phyloP scores from a whole-genome alignment of 2,797 vertebrate species.

The Pagetopsis macropterus region DNA sequence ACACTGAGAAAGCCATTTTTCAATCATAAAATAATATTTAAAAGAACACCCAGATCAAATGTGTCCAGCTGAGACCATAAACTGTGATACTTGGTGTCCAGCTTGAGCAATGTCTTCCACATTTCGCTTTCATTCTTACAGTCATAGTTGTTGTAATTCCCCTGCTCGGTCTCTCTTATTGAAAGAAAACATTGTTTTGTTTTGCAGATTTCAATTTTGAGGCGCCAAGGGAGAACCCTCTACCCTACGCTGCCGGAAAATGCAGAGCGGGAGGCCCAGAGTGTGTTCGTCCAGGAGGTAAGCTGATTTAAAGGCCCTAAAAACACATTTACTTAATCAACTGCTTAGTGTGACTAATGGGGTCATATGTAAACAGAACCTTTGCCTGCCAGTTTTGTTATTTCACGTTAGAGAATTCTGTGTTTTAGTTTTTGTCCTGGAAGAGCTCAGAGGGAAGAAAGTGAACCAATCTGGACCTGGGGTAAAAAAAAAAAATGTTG shows the following conservation, averaged over 20 bases:
- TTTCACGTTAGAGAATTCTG: conserved; percentile 1
- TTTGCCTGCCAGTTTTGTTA: neutral
- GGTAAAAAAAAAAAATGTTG: too few species aligned
- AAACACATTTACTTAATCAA: conserved; percentile 12
- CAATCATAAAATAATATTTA: conserved; percentile 63
- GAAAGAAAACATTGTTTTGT: conserved; percentile 28
- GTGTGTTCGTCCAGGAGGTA: conserved; percentile 97
- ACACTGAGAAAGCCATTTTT: conserved; percentile 40
- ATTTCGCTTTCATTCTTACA: conserved; percentile 44
- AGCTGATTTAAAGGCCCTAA: conserved; percentile 26
- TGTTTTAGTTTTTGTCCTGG: conserved; percentile 1
- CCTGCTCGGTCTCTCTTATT: conserved; percentile 10
- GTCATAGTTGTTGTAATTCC: conserved; percentile 9
- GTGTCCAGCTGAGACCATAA: conserved; percentile 59
- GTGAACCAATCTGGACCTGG: neutral
- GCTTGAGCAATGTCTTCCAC: conserved; percentile 28
- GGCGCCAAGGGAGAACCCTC: conserved; percentile 88
- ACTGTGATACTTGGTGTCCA: conserved; percentile 9
- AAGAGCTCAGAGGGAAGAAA: neutral
- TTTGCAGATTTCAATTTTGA: conserved; percentile 88
- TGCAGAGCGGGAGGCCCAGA: conserved; percentile 92
- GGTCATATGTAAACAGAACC: neutral
- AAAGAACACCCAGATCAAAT: conserved; percentile 43
- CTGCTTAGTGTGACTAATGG: neutral
- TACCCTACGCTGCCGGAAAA: conserved; percentile 91